phyloP scores from a whole-genome alignment of 2,797 vertebrate genomes.

The Lycodopsis pacificus region DNA sequence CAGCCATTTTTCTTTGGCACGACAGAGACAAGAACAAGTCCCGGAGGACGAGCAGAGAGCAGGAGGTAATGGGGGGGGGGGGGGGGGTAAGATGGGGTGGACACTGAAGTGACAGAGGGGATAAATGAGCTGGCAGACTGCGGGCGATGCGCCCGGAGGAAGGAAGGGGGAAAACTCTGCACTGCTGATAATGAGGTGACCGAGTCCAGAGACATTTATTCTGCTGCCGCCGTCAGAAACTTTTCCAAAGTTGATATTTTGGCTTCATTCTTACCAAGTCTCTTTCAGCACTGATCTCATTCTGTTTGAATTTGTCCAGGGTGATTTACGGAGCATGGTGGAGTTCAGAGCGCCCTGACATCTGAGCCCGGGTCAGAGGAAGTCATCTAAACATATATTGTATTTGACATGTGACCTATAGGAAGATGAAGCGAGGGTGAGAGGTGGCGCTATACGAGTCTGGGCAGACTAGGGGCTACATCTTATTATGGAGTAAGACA shows the following conservation, averaged over 20 bases:
- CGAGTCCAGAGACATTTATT: slow-evolving; percentile 39
- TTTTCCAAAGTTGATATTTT: neutral
- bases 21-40: slow-evolving; percentile 21
- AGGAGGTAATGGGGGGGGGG: slow-evolving; percentile 36
- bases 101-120: slow-evolving; percentile 50
- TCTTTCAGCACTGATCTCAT: neutral
- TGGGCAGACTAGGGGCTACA: slow-evolving; percentile 37
- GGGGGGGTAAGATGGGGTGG: slow-evolving; percentile 28
- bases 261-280: neutral
- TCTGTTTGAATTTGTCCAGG: neutral
- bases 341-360: slow-evolving; percentile 8
- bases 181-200: slow-evolving; percentile 63
- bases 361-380: slow-evolving; percentile 48
- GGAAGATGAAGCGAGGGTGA: slow-evolving; percentile 34
- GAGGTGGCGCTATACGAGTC: slow-evolving; percentile 37
- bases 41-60: slow-evolving; percentile 39
- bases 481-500: slow-evolving; percentile 23
- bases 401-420: slow-evolving; percentile 74
- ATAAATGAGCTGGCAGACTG: slow-evolving; percentile 61
- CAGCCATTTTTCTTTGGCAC: slow-evolving; percentile 36
- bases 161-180: slow-evolving; percentile 41
- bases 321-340: neutral
- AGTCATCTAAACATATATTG: slow-evolving; percentile 53
- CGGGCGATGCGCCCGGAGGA: slow-evolving; percentile 39
- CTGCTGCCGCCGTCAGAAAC: slow-evolving; percentile 39